Conservation (phyloP, 2,888 invertebrate species). For the Tachina grossa region DNA sequence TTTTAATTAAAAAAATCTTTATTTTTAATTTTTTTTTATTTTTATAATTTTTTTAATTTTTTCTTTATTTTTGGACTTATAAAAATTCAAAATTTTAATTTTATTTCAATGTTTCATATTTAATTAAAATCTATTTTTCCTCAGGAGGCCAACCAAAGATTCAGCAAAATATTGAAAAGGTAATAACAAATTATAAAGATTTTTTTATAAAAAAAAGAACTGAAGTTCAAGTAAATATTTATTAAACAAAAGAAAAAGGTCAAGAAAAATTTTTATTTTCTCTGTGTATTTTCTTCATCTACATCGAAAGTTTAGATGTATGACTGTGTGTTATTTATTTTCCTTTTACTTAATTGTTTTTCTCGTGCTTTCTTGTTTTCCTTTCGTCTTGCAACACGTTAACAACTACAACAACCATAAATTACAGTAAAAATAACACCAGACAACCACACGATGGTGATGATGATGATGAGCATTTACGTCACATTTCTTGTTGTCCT, state of each 20-base stretch:
- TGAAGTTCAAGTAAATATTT: background rate
- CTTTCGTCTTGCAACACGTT: constrained; percentile 31
- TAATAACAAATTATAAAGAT: too few relatives aligned
- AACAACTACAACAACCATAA: constrained; percentile 37
- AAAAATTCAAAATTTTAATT: too few relatives aligned
- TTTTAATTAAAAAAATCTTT: too few relatives aligned
- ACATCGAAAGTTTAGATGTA: too few relatives aligned
- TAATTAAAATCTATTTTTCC: too few relatives aligned
- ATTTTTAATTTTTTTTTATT: too few relatives aligned
- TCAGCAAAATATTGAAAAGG: too few relatives aligned
- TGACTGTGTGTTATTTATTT: constrained; percentile 14
- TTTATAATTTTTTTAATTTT: too few relatives aligned
- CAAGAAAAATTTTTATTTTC: constrained; percentile 2
- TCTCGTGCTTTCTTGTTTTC: background rate
- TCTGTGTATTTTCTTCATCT: background rate
- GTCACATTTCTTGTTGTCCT: constrained; percentile 66
- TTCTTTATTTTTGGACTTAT: too few relatives aligned
- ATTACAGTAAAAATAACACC: background rate
- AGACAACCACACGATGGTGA: constrained; percentile 47
- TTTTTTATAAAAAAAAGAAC: background rate
- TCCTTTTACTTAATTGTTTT: constrained; percentile 6
- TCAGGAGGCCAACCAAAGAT: too few relatives aligned
- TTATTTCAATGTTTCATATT: too few relatives aligned
- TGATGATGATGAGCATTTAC: constrained; percentile 49
- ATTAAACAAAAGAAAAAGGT: background rate